phyloP scores from a whole-genome alignment of 2,888 invertebrate species.

The Artemia sinica region DNA sequence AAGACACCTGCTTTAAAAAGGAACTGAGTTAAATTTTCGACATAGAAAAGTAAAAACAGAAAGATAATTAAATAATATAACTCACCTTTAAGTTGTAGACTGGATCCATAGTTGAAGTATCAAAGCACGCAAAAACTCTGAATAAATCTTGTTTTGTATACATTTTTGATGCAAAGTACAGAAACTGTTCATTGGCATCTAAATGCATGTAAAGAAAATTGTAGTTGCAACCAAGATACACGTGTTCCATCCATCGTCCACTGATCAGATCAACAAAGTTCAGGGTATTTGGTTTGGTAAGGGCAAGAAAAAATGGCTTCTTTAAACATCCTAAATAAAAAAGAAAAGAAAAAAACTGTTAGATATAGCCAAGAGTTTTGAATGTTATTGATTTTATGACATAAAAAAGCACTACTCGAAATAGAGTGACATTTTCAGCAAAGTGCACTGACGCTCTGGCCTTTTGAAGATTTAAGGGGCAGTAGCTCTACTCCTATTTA shows the following conservation, averaged over 20 bases:
- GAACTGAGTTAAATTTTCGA: too few relatives aligned
- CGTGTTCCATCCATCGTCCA: background rate
- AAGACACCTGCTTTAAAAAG: too few relatives aligned
- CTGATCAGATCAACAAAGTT: background rate
- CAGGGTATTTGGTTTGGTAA: background rate
- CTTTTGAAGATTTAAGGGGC: too few relatives aligned
- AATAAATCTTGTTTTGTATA: constrained; percentile 7
- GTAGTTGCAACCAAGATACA: background rate
- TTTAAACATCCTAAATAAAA: background rate
- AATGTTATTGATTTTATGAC: too few relatives aligned
- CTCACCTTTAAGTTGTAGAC: constrained; percentile 1
- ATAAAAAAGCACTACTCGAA: too few relatives aligned
- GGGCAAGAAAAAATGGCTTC: background rate
- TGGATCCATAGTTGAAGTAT: constrained; percentile 1
- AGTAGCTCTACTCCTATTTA: too few relatives aligned
- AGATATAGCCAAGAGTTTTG: background rate
- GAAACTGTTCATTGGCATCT: background rate
- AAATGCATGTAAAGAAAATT: constrained; percentile 12
- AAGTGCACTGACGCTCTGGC: too few relatives aligned
- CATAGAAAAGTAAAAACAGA: background rate
- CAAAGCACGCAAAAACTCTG: background rate
- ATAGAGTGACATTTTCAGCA: too few relatives aligned
- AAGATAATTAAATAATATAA: background rate
- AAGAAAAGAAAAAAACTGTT: background rate
- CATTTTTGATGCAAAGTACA: background rate